phyloP scores from a whole-genome alignment of 2,113 vertebrate genomes.

The Talpa occidentalis region DNA sequence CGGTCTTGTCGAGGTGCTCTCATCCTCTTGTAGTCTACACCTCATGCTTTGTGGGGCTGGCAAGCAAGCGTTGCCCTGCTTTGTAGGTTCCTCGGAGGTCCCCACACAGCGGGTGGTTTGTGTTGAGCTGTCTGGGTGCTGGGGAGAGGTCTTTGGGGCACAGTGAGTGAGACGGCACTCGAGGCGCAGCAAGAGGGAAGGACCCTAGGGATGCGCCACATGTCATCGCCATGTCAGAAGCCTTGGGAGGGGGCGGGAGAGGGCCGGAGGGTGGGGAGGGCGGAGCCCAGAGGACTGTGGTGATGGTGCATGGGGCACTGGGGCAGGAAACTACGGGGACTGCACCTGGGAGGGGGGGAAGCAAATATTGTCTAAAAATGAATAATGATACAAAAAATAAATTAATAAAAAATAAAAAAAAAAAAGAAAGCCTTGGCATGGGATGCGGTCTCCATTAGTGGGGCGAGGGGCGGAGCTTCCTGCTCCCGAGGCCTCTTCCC shows the following conservation, averaged over 20 bases:
- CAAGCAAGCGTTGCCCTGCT: neutral
- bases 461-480: neutral
- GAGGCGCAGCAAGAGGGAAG: neutral
- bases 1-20: neutral
- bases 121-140: neutral
- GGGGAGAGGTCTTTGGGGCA: neutral
- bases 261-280: too few species aligned
- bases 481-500: neutral
- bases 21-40: neutral
- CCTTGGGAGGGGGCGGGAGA: neutral
- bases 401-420: too few species aligned
- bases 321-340: too few species aligned
- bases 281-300: too few species aligned
- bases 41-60: neutral
- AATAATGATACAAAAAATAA: too few species aligned
- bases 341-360: too few species aligned
- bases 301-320: too few species aligned
- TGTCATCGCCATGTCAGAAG: neutral
- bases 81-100: neutral
- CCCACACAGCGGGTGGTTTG: too few species aligned
- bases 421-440: too few species aligned
- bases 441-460: too few species aligned
- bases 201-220: rapidly evolving
- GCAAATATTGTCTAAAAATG: too few species aligned
- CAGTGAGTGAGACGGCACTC: neutral